These are phyloP conservation scores for Delphinapterus leucas DNA, from an alignment of 2,113 vertebrate genomes.

Conservation along the genomic window DNA sequence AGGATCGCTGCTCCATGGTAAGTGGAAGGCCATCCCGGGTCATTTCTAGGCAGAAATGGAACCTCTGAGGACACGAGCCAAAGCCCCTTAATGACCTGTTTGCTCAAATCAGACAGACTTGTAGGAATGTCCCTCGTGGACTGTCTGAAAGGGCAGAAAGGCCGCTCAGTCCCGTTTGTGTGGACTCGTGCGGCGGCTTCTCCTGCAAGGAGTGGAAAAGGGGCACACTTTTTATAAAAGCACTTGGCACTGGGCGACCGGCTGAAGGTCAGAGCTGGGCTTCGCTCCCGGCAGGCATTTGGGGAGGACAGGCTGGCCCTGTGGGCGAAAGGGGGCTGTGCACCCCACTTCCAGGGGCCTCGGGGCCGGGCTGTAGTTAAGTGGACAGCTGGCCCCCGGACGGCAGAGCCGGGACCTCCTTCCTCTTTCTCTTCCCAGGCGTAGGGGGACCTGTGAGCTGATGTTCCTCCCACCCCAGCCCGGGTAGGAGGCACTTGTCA, in stretches of 20 bases:
- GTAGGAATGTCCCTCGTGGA: not conserved
- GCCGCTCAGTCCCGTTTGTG: not conserved
- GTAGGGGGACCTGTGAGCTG: too few relatives aligned
- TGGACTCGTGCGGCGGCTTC: not conserved
- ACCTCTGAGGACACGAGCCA: not conserved
- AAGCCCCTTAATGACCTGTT: not conserved
- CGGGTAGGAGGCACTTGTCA: too few relatives aligned
- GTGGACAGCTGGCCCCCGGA: too few relatives aligned
- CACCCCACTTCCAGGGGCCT: too few relatives aligned
- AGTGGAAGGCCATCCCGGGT: not conserved
- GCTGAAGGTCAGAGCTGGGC: not conserved
- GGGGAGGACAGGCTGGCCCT: too few relatives aligned
- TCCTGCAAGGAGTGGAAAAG: not conserved
- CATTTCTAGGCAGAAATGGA: not conserved
- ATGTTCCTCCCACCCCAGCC: too few relatives aligned
- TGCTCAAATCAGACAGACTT: not conserved
- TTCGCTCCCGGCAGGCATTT: not conserved
- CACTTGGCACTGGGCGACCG: not conserved
- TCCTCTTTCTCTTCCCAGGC: too few relatives aligned
- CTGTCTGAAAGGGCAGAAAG: not conserved
- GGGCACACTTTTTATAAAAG: not conserved
- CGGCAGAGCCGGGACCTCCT: too few relatives aligned
- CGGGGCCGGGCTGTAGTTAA: too few relatives aligned
- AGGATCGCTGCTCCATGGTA: too few relatives aligned
- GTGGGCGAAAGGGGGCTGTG: too few relatives aligned